Evolutionary conservation across 2,113 vertebrate species (phyloP), one percentile per base, ranked within the genome.

Genomic region (Pardalotus punctatus): DNA sequence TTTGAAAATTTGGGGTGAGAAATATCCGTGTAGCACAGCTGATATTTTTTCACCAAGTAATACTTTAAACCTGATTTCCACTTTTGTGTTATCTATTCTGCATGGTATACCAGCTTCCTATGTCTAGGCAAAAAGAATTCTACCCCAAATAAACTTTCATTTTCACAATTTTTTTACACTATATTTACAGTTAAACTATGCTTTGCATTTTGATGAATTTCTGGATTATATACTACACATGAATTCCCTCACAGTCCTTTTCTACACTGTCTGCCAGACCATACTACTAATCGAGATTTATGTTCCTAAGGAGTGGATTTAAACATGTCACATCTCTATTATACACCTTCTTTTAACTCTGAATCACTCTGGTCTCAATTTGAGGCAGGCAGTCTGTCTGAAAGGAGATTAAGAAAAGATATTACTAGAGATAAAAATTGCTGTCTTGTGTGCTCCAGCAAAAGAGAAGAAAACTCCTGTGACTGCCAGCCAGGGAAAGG

Each of bases 331-430:
- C 77, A 48, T 91, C 70, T 87, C 78, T 90, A 81, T 93, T 95
- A 91, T 36, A 51, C 19, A 71, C 22, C 48, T 89, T 95, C 35
- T 91, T 95, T 94, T 85, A 94, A 90, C 90, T 70, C 57, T 90
- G 54, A 87, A 76, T 96, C 58, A 76, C 31, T 91, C 33, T 67
- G 40, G 33, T 36, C 36, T 94, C 73, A 84, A 60, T 91, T 51
- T 60, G 48, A 93, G 35, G 47, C 40, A 65, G 31, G 28, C 31
- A 90, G 74, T 82, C 65, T 6, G 13, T 72, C 23, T 67, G 81
- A 85, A 81, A 94, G 42, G n/a, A 95, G 87, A 93, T 91, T 85
- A 85, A 87, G 81, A 67, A 89, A 87, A 78, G 60, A 69, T 95
- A 85, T 72, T 76, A 60, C 47, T 76, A 61, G 43, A 91, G 73